These are phyloP conservation scores for Pseudomyrmex concolor DNA, from an alignment of 1,140 invertebrate species.

Conservation along the genomic window DNA sequence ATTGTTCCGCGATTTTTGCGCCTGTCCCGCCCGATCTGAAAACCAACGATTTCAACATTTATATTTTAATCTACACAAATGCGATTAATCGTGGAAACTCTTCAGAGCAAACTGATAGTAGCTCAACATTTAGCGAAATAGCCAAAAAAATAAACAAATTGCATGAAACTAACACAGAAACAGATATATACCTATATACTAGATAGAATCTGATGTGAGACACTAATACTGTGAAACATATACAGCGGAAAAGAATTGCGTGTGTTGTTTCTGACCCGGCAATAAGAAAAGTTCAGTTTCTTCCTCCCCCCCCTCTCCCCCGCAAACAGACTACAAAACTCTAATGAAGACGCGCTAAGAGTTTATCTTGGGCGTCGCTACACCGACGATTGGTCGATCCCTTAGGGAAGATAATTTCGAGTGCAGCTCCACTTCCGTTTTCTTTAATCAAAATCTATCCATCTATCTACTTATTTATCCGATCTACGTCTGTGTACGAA, in stretches of 20 bases:
- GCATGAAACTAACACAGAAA: no score
- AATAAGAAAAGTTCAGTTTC: conserved; percentile 68
- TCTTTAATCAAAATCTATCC: conserved; percentile 37
- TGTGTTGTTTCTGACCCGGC: conserved; percentile 71
- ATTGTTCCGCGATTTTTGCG: no score
- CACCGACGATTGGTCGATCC: conserved; percentile 65
- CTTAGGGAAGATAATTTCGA: conserved; percentile 71
- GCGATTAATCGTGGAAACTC: no score
- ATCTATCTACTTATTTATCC: conserved; percentile 24
- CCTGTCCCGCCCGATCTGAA: no score
- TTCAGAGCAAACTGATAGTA: no score
- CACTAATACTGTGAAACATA: no score
- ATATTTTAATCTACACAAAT: no score
- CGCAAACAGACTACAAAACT: conserved; percentile 76
- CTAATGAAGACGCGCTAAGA: conserved; percentile 77
- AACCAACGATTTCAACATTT: no score
- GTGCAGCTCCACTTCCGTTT: conserved; percentile 26
- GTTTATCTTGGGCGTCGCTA: conserved; percentile 75
- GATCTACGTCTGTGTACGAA: background rate
- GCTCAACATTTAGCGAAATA: no score
- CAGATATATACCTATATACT: no score
- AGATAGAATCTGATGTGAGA: no score
- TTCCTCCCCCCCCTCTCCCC: background rate
- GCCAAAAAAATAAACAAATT: no score
- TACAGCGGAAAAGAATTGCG: background rate